Base-by-base conservation (phyloP, 2,888 invertebrate species). In the Phymatocera aterrima region DNA sequence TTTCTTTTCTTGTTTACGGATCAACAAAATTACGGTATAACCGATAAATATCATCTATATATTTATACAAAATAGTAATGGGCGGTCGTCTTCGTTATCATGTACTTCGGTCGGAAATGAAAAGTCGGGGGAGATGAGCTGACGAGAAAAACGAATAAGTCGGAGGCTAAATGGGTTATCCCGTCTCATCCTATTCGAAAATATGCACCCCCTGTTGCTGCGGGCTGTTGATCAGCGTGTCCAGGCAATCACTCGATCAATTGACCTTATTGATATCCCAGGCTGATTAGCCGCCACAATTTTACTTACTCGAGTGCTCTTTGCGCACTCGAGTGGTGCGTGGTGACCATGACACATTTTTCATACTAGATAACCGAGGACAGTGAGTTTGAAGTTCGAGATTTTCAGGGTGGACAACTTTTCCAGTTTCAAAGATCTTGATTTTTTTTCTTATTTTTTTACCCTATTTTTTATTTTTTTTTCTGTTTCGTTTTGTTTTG, bases 221-320 rank as follows among this genome's bases (percentile, higher is more conserved):
- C 51, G 31, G 51, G 72, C 31, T 34, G 31, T 72, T 72, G 72
- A 72, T 72, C 51, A 72, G 72, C 51, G 72, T n/a, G n/a, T 21
- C 34, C 72, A 72, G 72, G 51, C 72, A 72, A 72, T 72, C 72
- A 72, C 48, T 18, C 48, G 72, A 72, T 72, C 72, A 72, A 72
- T 72, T 72, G 51, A 72, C 72, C 72, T 37, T 72, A 72, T 72
- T 72, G 72, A 6, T 48, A 72, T 21, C 48, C 72, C 31, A 31
- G 51, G 48, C 43, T 34, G 51, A 34, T 31, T 72, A 51, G 21
- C 34, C 70, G 28, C 24, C 18, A 24, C 18, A 24, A 21, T n/a
- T 68, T 46, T 43, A 51, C 72, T n/a, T n/a, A n/a, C n/a, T n/a
- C n/a, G n/a, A n/a, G n/a, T n/a, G 72, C 51, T 34, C 72, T 51